A percentile compares a stretch with the other conserved stretches of the same genome.
phyloP scores from a whole-genome alignment of 2,113 vertebrate species.

The Mandrillus leucophaeus region DNA sequence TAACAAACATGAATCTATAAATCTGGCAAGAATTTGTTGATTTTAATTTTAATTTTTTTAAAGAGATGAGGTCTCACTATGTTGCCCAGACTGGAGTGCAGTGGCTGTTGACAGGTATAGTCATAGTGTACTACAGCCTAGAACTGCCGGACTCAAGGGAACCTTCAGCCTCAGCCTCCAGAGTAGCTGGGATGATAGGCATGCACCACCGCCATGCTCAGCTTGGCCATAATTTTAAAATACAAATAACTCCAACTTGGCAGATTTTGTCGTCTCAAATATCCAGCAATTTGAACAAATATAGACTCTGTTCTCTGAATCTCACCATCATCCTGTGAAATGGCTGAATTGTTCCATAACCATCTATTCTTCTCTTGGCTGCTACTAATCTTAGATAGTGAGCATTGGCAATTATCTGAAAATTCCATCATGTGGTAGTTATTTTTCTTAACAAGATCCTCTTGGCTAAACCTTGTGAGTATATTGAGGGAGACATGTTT shows the following conservation, averaged over 20 bases:
- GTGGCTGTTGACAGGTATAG: background rate
- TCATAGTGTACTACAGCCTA: background rate
- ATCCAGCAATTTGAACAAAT: background rate
- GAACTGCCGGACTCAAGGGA: background rate
- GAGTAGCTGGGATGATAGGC: background rate
- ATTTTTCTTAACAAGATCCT: background rate
- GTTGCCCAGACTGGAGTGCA: background rate
- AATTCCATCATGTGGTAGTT: background rate
- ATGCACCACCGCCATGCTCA: background rate
- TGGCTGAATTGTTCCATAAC: background rate
- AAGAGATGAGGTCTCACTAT: background rate
- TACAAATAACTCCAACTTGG: background rate
- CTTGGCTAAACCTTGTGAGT: background rate
- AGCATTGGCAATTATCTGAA: background rate
- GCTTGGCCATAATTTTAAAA: slow-evolving; percentile 26
- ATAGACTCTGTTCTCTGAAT: background rate
- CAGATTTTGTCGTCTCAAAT: background rate
- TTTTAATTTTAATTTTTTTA: background rate
- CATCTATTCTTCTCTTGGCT: background rate
- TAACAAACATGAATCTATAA: background rate
- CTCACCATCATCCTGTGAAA: background rate
- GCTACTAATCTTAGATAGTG: background rate
- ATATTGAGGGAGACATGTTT: background rate
- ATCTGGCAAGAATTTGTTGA: background rate
- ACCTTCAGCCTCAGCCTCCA: background rate